Base-by-base conservation (phyloP, 2,797 vertebrate genomes). In the Thaleichthys pacificus region DNA sequence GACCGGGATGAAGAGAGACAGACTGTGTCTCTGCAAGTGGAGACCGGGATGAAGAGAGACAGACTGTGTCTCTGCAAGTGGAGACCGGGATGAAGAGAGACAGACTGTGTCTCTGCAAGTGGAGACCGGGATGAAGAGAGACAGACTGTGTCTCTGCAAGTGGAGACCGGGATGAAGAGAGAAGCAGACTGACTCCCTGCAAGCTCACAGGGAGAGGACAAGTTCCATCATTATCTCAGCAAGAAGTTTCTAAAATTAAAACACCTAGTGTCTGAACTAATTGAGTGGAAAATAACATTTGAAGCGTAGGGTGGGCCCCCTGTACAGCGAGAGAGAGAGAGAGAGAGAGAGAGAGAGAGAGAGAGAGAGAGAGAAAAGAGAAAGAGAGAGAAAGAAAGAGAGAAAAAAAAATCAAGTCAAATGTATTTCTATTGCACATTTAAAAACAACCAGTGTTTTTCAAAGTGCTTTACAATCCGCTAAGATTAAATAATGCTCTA, bases 241-340 rank as follows among this genome's bases (percentile, higher is more conserved):
- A 19, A 68, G 49, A 56, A 28, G 19, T 63, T 62, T 70, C 38
- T 47, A 19, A 60, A 70, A 61, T 61, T 19, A 70, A 66, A 49
- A 66, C 60, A 70, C 35, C n/a, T 17, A 28, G 24, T 61, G 32
- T 61, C 35, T 8, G 26, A 70, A n/a, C 7, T 61, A 70, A 56
- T 32, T 68, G 51, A 24, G 49, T 68, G 49, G 26, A 57, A 68
- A 15, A 21, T 35, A 30, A 17, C 3, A 68, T 56, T 57, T 68
- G 49, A 15, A 56, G 24, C 24, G 8, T 54, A 7, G 26, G 28
- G 47, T 68, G 14, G n/a, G 26, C 26, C 49, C 28, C 26, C 17
- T 68, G 51, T 22, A 54, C 14, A 54, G 51, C 15, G 4, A 54
- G 51, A 54, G 51, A 54, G 51, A 19, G 17, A 54, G 51, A 54